Base-by-base conservation (phyloP, 2,888 invertebrate genomes). In the Nasonia oneida region DNA sequence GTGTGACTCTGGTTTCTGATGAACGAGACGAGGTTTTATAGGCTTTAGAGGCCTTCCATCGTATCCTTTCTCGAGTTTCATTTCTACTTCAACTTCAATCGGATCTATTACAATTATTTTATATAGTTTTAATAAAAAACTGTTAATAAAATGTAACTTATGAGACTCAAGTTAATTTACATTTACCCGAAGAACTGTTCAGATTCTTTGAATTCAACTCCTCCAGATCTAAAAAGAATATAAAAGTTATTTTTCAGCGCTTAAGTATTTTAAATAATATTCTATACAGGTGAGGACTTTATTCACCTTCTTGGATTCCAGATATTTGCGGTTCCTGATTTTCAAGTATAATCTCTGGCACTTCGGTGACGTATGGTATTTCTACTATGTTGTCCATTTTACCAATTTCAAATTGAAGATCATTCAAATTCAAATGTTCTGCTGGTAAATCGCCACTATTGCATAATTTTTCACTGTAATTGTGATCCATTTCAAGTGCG, bases 401-500 rank as follows among this genome's bases (percentile, higher is more conserved):
- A 0, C 47, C 18, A 10, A 14, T 73, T 10, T n/a, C 5, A 6
- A 33, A 71, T 18, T 39, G 14, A 71, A 42, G 18, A n/a, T 42
- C 10, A 3, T 18, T 3, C 23, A 5, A 42, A 10, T 73, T n/a
- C 1, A 3, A 4, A n/a, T 14, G 3, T n/a, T 39, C 73, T 42
- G 73, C 14, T n/a, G 23, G 18, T 10, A 29, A 14, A 5, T 42
- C 37, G 10, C 10, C n/a, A 42, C 0, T n/a, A 10, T n/a, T 12
- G 42, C 12, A 3, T 12, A 47, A 39, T 42, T 73, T 73, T n/a
- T 29, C 50, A 74, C 74, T 74, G 23, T 74, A 74, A 74, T 50
- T 74, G 15, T 74, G 74, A 29, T 74, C 74, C n/a, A 37, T 10
- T 39, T 61, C 61, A n/a, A 23, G 14, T 77, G n/a, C 18, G 12